Evolutionary conservation across 2,113 vertebrate genomes (phyloP), one percentile per base, ranked within the genome.

Genomic region (Athene noctua): DNA sequence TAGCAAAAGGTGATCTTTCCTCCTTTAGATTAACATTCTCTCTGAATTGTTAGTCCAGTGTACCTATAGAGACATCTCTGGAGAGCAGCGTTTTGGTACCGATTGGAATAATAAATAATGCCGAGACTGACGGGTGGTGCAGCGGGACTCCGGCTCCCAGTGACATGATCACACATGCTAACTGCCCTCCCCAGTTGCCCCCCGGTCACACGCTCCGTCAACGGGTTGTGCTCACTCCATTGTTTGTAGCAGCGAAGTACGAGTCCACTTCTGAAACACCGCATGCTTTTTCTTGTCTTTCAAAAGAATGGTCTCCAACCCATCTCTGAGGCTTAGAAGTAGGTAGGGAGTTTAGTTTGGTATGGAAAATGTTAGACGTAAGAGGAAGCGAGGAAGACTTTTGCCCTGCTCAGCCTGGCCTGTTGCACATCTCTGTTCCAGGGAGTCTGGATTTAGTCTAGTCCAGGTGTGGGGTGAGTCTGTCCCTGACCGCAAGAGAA

Each of bases 1-100:
- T 46, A 86, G 65, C 38, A 38, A 89, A 65, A 61, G 34, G 5
- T 58, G 90, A 63, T 73, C 80, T 85, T 84, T 66, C 86, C 77
- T 84, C 61, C 55, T 94, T 86, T 67, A 67, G 34, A 66, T 82
- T 17, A 59, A 16, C 81, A 38, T 92, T 94, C 73, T 63, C 87
- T 87, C 92, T 82, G 95, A 95, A 52, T 44, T 91, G 85, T 88
- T 96, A 94, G 77, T 90, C 71, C 94, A 30, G 57, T 66, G 85
- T 61, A 62, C 59, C 57, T 71, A 15, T 3, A 22, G 23, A 54
- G 34, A 19, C 9, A 61, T 83, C 40, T 81, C 88, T 78, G 75
- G 90, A 59, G 73, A 96, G 92, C 93, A 71, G 91, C 42, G 16
- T 44, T 91, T 96, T 94, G 91, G 32, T 90, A 55, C 47, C 11